These are phyloP conservation scores for Plutella xylostella DNA, from an alignment of 2,888 invertebrate species.

Conservation along the genomic window DNA sequence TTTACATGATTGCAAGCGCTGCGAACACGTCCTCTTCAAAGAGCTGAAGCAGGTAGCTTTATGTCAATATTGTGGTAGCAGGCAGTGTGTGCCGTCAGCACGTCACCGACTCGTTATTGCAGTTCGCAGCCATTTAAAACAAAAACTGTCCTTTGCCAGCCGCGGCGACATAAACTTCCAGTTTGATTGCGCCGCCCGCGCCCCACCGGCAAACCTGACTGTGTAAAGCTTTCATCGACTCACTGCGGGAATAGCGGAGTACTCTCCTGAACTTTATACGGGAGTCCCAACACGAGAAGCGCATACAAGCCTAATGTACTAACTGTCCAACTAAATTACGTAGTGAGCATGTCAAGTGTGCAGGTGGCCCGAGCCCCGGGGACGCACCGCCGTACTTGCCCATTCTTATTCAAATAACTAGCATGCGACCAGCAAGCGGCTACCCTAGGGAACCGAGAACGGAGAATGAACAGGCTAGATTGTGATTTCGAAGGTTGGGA, in stretches of 20 bases:
- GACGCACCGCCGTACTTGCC: conserved; percentile 30
- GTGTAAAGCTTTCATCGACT: background rate
- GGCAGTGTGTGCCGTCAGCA: too few species aligned
- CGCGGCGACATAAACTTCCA: background rate
- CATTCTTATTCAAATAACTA: conserved; percentile 65
- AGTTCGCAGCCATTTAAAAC: background rate
- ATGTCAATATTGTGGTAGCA: too few species aligned
- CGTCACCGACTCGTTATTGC: background rate
- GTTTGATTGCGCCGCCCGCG: background rate
- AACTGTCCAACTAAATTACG: conserved; percentile 31
- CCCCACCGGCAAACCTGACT: background rate
- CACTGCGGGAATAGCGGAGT: background rate
- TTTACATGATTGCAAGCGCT: too few species aligned
- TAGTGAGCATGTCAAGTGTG: conserved; percentile 29
- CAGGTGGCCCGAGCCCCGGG: conserved; percentile 32
- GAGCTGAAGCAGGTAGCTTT: too few species aligned
- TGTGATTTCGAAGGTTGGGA: background rate
- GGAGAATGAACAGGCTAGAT: conserved; percentile 19
- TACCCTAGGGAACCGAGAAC: conserved; percentile 41
- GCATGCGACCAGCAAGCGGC: conserved; percentile 34
- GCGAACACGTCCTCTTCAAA: too few species aligned
- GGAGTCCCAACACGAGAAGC: background rate
- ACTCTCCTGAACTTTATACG: background rate
- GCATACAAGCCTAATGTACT: conserved; percentile 23
- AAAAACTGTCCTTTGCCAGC: background rate